Evolutionary conservation across 2,888 invertebrate species (phyloP), one percentile per base, ranked within the genome.

Genomic region (Drosophila ustulata): DNA sequence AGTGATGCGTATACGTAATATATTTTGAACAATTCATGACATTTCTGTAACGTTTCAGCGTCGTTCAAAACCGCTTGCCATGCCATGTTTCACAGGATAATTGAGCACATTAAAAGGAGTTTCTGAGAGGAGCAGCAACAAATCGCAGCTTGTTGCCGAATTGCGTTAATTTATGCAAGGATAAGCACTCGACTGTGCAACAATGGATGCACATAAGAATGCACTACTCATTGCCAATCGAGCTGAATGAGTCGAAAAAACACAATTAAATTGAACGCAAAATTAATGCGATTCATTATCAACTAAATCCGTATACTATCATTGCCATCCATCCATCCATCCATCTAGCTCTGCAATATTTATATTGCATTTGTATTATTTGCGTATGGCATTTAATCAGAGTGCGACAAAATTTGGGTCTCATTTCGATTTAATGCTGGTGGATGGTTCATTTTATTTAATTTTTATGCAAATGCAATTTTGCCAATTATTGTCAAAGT

Each of bases 391-490:
- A 32, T 37, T 56, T 51, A 69, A 67, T 68, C 49, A 41, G 37
- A 41, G 37, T 34, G 9, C 37, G 26, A n/a, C 18, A 18, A 32
- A 75, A 50, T 46, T 34, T 52, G 13, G 37, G 11, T 18, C 41
- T 62, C 59, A 43, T 32, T 13, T 32, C 13, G 25, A 4, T 5
- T 23, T 25, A 3, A 32, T 47, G 18, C 13, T 26, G 18, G n/a
- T n/a, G n/a, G n/a, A n/a, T n/a, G n/a, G 18, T 41, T 41, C 7
- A 50, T 63, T 8, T 13, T 23, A 37, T 39, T 65, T 9, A n/a
- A 49, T 59, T 46, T 34, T 23, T 59, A 66, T 59, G 59, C 68
- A 49, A 78, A 66, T 66, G 13, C 18, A 9, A 49, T 63, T 52
- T 18, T 28, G 51, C 41, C 46, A 71, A 56, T 59, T 56, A 52